Percentiles rank a stretch among this genome's conserved stretches.
Conservation (phyloP, 2,888 invertebrate genomes). For the Spodoptera exigua region DNA sequence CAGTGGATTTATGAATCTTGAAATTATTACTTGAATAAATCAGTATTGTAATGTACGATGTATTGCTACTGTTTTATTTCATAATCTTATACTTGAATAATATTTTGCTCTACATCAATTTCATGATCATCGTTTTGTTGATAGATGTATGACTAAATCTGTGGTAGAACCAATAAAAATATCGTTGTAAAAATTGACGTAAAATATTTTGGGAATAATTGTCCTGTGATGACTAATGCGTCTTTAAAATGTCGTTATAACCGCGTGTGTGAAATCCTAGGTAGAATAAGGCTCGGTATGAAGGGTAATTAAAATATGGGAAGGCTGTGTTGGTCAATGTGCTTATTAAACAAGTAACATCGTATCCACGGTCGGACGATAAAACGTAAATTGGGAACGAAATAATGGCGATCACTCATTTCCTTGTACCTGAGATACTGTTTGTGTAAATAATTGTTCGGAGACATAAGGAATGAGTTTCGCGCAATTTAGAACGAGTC, state of each 20-base stretch:
- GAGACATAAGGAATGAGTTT: slow-evolving; percentile 23
- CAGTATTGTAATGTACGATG: slow-evolving; percentile 1
- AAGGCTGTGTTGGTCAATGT: neutral
- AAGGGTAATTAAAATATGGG: neutral
- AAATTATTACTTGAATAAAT: slow-evolving; percentile 1
- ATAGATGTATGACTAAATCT: slow-evolving; percentile 11
- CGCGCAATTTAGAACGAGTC: slow-evolving; percentile 42
- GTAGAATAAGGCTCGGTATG: neutral
- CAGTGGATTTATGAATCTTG: slow-evolving; percentile 36
- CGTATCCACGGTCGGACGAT: slow-evolving; percentile 53
- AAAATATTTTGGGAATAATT: slow-evolving; percentile 7
- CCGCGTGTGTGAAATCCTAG: neutral
- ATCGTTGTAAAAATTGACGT: slow-evolving; percentile 16
- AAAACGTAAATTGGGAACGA: slow-evolving; percentile 17
- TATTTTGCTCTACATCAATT: neutral
- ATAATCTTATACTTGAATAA: slow-evolving; percentile 1
- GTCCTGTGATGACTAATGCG: slow-evolving; percentile 9
- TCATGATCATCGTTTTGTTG: slow-evolving; percentile 1
- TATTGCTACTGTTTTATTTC: slow-evolving; percentile 9
- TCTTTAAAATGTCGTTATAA: slow-evolving; percentile 1
- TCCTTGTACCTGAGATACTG: slow-evolving; percentile 11
- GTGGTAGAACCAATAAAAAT: slow-evolving; percentile 16
- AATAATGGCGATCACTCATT: slow-evolving; percentile 30
- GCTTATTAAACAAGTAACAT: slow-evolving; percentile 9
- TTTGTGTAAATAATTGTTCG: slow-evolving; percentile 42